Evolutionary conservation across 2,113 vertebrate species (phyloP).

Genomic region (Oceanodroma tethys): DNA sequence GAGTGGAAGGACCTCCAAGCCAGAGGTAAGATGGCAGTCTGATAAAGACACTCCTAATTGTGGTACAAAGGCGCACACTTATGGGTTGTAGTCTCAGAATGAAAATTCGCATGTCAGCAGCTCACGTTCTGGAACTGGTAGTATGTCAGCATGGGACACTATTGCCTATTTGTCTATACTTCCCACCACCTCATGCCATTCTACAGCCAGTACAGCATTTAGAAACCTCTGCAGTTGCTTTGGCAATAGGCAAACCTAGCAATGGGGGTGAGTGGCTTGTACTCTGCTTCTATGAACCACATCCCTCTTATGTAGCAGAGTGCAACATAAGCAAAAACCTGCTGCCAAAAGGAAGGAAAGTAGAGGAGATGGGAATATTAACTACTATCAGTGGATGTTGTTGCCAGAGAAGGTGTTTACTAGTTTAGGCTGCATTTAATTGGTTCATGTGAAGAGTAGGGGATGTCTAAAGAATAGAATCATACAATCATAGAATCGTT

Average conservation of each 20-base stretch:
- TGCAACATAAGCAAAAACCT: neutral
- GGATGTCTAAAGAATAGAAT: too few species aligned
- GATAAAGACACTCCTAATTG: neutral
- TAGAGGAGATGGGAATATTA: neutral
- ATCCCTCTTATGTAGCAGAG: neutral
- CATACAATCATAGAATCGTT: too few species aligned
- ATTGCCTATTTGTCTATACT: neutral
- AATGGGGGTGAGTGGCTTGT: neutral
- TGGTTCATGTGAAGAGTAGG: neutral
- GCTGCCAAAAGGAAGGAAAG: neutral
- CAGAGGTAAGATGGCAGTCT: neutral
- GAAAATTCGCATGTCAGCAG: neutral
- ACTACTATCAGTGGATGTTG: neutral
- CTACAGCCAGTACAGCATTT: neutral
- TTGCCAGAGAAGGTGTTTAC: neutral
- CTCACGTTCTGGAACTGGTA: neutral
- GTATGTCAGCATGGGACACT: neutral
- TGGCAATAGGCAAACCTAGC: neutral
- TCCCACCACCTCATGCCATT: accelerated
- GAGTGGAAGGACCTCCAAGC: neutral
- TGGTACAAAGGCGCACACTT: neutral
- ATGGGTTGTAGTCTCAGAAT: neutral
- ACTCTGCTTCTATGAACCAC: neutral
- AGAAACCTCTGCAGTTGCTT: neutral
- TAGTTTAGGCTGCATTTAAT: neutral